phyloP scores from a whole-genome alignment of 1,140 invertebrate species.

The Drosophila kohkoa region DNA sequence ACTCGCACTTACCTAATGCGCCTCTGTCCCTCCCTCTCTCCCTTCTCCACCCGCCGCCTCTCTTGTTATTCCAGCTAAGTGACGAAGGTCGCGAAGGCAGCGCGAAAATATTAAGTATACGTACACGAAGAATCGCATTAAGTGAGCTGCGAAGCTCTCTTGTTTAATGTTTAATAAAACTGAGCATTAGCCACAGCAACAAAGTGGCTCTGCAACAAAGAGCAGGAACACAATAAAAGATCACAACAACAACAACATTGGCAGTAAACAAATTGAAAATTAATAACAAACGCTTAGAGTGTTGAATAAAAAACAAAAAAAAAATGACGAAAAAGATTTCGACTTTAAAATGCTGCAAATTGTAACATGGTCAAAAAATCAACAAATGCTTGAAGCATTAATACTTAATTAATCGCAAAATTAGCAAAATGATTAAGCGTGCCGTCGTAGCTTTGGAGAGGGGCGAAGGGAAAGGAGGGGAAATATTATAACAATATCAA shows the following conservation, averaged over 20 bases:
- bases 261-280: constrained; percentile 45
- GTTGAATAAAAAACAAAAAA: constrained; percentile 1
- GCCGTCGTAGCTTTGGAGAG: neutral
- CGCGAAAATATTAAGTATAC: constrained; percentile 64
- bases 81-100: constrained; percentile 57
- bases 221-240: constrained; percentile 58
- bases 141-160: constrained; percentile 59
- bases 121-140: constrained; percentile 69
- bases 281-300: constrained; percentile 44
- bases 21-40: constrained; percentile 29
- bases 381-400: constrained; percentile 34
- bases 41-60: neutral
- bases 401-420: constrained; percentile 40
- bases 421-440: constrained; percentile 27
- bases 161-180: constrained; percentile 69
- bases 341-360: constrained; percentile 43
- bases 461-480: neutral
- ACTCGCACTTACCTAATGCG: constrained; percentile 56
- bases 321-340: constrained; percentile 41
- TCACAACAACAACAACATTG: constrained; percentile 47
- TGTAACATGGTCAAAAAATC: constrained; percentile 63
- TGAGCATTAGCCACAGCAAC: constrained; percentile 59
- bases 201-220: constrained; percentile 56
- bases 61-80: constrained; percentile 4
- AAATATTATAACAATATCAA: constrained; percentile 47